Conservation (phyloP, 2,888 invertebrate genomes). For the Sphaerophoria rueppellii region DNA sequence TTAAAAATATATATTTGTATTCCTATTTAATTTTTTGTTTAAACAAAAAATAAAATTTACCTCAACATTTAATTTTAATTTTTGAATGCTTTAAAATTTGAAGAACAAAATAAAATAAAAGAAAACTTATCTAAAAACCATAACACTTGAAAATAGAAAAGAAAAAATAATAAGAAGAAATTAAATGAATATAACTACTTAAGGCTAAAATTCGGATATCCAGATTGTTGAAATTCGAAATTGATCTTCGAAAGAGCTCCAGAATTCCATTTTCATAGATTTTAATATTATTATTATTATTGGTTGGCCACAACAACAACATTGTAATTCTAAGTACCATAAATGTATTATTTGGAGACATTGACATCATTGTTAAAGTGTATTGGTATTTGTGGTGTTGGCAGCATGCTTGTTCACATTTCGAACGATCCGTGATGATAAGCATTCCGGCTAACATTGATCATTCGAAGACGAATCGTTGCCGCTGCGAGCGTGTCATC, state of each 20-base stretch:
- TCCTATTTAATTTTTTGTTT: slow-evolving; percentile 6
- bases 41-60: slow-evolving; percentile 32
- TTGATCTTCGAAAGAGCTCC: slow-evolving; percentile 36
- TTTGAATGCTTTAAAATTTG: slow-evolving; percentile 25
- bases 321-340: slow-evolving; percentile 44
- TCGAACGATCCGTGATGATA: slow-evolving; percentile 29
- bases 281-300: slow-evolving; percentile 29
- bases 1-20: slow-evolving; percentile 10
- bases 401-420: slow-evolving; percentile 43
- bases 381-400: slow-evolving; percentile 35
- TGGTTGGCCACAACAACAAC: slow-evolving; percentile 52
- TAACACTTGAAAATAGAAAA: slow-evolving; percentile 63
- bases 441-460: slow-evolving; percentile 70
- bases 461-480: slow-evolving; percentile 79
- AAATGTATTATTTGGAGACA: slow-evolving; percentile 43
- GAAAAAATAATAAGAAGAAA: background rate
- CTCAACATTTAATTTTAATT: slow-evolving; percentile 48
- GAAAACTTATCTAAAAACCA: slow-evolving; percentile 44
- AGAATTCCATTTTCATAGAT: slow-evolving; percentile 37
- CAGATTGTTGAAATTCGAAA: slow-evolving; percentile 37
- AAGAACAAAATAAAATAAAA: slow-evolving; percentile 18
- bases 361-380: slow-evolving; percentile 12
- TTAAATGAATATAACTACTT: slow-evolving; percentile 58
- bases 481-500: slow-evolving; percentile 77
- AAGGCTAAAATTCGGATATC: slow-evolving; percentile 54